Evolutionary conservation across 1,140 invertebrate species (phyloP).

Genomic region (Eueides isabella): DNA sequence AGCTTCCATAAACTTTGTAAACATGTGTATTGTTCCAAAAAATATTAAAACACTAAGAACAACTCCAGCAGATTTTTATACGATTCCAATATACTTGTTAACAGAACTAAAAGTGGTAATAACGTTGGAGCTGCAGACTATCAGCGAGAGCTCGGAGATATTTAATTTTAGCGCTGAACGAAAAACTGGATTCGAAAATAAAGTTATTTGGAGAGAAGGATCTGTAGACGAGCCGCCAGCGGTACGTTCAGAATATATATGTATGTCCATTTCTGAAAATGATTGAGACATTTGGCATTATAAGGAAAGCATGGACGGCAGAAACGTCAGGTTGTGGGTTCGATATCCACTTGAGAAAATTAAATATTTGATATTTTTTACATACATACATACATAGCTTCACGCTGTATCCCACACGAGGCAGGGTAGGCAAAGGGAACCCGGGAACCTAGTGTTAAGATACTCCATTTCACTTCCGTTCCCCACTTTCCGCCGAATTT

Average conservation of each 20-base stretch:
- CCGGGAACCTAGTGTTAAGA: not conserved
- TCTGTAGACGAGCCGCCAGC: slow-evolving; percentile 43
- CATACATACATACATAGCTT: too few species aligned
- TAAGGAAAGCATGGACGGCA: too few species aligned
- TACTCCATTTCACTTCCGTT: not conserved
- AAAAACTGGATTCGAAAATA: slow-evolving; percentile 84
- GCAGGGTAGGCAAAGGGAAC: not conserved
- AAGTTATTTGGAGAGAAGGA: slow-evolving; percentile 87
- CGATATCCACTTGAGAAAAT: too few species aligned
- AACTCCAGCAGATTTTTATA: not conserved
- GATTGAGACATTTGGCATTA: too few species aligned
- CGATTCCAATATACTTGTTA: slow-evolving; percentile 7
- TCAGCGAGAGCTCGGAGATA: slow-evolving; percentile 89
- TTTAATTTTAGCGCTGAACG: slow-evolving; percentile 81
- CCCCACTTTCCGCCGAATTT: not conserved
- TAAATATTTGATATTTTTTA: too few species aligned
- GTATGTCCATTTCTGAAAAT: too few species aligned
- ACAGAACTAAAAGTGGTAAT: slow-evolving; percentile 74
- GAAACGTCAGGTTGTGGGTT: too few species aligned
- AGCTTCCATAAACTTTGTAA: too few species aligned
- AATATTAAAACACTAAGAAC: not conserved
- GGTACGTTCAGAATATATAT: slow-evolving; percentile 41
- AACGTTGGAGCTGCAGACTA: slow-evolving; percentile 87
- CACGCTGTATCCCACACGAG: not conserved
- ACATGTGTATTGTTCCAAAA: not conserved